A percentile compares a stretch with the other conserved stretches of the same genome.
Evolutionary conservation across 1,140 invertebrate genomes (phyloP).

Genomic region (Zophobas atratus): DNA sequence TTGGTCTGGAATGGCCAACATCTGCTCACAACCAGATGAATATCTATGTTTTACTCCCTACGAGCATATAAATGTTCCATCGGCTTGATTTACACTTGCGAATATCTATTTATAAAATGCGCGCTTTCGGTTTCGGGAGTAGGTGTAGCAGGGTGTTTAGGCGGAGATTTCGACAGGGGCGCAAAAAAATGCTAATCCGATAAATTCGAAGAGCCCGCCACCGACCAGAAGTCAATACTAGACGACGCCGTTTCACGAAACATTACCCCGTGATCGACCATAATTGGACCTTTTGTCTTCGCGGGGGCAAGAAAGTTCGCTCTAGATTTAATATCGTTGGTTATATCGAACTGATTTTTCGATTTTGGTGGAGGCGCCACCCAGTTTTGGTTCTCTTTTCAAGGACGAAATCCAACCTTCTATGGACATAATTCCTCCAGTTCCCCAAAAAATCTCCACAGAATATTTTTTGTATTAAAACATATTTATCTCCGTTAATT

Average conservation of each 20-base stretch:
- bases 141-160: too few species aligned
- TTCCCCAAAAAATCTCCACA: too few species aligned
- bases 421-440: too few species aligned
- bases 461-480: too few species aligned
- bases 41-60: conserved; percentile 56
- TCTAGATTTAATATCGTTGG: neutral
- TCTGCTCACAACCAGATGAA: conserved; percentile 55
- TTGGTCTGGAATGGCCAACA: conserved; percentile 51
- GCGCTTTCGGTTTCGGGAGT: conserved; percentile 9
- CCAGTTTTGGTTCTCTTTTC: too few species aligned
- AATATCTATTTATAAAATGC: conserved; percentile 53
- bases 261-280: conserved; percentile 16
- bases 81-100: conserved; percentile 54
- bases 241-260: conserved; percentile 17
- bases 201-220: conserved; percentile 18
- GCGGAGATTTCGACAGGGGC: too few species aligned
- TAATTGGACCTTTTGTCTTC: conserved; percentile 13
- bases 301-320: neutral
- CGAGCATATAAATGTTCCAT: conserved; percentile 58
- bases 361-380: too few species aligned
- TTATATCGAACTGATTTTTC: too few species aligned
- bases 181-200: neutral
- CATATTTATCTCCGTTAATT: too few species aligned
- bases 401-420: too few species aligned
- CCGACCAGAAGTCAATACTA: neutral